phyloP scores from a whole-genome alignment of 2,888 invertebrate species.

The Podabrus alpinus region DNA sequence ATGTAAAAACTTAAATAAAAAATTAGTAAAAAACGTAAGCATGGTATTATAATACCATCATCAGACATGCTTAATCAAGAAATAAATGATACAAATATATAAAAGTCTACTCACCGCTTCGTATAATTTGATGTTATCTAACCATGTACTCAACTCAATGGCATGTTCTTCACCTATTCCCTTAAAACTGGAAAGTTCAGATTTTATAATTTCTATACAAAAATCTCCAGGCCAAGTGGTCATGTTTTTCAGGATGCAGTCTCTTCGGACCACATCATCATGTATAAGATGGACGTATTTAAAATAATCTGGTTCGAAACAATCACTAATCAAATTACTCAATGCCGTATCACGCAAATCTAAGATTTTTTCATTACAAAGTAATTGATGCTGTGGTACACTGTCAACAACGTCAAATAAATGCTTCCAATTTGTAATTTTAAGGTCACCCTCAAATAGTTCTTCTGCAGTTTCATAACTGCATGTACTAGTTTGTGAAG shows the following conservation, averaged over 20 bases:
- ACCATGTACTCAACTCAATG: conserved; percentile 59
- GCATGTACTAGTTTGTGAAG: conserved; percentile 29
- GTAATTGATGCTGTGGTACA: conserved; percentile 62
- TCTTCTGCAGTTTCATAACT: conserved; percentile 47
- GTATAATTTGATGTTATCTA: conserved; percentile 67
- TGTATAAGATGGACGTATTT: conserved; percentile 61
- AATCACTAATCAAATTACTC: conserved; percentile 62
- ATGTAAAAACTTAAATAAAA: too few species aligned
- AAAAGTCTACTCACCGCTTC: conserved; percentile 58
- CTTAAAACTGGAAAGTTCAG: conserved; percentile 58
- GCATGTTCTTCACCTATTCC: conserved; percentile 48
- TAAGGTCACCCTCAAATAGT: conserved; percentile 43
- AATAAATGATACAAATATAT: background rate
- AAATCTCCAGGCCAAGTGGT: conserved; percentile 62
- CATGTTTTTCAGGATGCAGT: conserved; percentile 61
- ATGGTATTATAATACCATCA: too few species aligned
- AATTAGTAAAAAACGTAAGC: too few species aligned
- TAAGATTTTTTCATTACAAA: conserved; percentile 59
- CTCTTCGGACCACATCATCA: conserved; percentile 58
- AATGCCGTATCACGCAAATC: conserved; percentile 64
- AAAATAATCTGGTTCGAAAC: conserved; percentile 57
- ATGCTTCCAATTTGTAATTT: conserved; percentile 49
- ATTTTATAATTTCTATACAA: conserved; percentile 59
- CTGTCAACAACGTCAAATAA: conserved; percentile 60
- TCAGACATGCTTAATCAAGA: too few species aligned